These are phyloP conservation scores for Pristionchus arcanus DNA, from an alignment of 2,888 invertebrate genomes.

Conservation along the genomic window DNA sequence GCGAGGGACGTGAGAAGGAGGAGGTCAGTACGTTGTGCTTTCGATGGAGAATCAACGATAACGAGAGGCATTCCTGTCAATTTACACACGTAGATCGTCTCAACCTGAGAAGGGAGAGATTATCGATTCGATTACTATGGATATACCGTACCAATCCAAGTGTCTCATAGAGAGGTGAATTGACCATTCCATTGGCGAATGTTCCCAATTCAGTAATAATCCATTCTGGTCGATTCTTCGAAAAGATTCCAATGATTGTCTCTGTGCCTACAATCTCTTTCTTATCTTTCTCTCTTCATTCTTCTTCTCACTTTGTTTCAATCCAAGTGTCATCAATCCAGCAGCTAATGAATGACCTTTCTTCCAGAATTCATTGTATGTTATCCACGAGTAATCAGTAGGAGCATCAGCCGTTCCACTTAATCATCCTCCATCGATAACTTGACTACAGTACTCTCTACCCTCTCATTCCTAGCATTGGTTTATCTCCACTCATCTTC, in stretches of 20 bases:
- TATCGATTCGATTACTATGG: background rate
- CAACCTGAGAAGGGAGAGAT: constrained; percentile 83
- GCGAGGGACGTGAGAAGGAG: background rate
- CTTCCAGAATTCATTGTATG: constrained; percentile 44
- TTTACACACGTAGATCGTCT: constrained; percentile 86
- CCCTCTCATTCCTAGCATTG: constrained; percentile 47
- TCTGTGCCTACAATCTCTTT: constrained; percentile 74
- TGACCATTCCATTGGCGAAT: constrained; percentile 93
- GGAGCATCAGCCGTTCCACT: constrained; percentile 6
- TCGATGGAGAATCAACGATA: constrained; percentile 54
- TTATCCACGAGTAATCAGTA: constrained; percentile 29
- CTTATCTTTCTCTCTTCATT: constrained; percentile 67
- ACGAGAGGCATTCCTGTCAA: constrained; percentile 64
- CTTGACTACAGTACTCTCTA: background rate
- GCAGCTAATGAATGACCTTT: constrained; percentile 70
- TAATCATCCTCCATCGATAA: background rate
- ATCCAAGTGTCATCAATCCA: constrained; percentile 77
- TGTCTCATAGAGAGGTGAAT: constrained; percentile 95
- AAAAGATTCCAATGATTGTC: constrained; percentile 79
- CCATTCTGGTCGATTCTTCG: constrained; percentile 84
- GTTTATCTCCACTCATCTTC: constrained; percentile 89
- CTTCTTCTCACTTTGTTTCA: constrained; percentile 59
- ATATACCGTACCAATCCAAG: constrained; percentile 87
- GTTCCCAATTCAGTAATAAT: constrained; percentile 92
- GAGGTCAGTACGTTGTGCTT: constrained; percentile 48